Conservation (phyloP, 2,797 vertebrate genomes). For the Danionella dracula region DNA sequence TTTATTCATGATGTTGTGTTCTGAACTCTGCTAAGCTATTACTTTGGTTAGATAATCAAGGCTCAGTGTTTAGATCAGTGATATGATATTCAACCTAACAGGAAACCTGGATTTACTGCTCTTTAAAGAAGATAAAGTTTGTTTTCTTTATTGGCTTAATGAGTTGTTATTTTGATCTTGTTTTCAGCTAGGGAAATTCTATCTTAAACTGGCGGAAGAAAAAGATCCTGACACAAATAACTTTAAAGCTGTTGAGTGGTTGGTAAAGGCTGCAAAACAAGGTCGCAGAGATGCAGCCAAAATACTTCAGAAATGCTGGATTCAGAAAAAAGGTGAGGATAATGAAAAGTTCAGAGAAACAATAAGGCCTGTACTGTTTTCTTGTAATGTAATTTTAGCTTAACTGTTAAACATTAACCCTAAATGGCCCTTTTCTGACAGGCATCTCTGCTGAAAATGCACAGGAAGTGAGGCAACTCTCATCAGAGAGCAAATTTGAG, state of each 20-base stretch:
- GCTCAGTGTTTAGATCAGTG: conserved; percentile 51
- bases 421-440: conserved; percentile 38
- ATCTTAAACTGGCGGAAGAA: conserved; percentile 77
- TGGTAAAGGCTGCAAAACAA: conserved; percentile 87
- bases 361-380: not conserved
- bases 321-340: conserved; percentile 79
- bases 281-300: conserved; percentile 81
- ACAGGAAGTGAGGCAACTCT: conserved; percentile 75
- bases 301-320: conserved; percentile 78
- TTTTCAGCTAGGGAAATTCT: conserved; percentile 82
- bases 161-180: too few relatives aligned
- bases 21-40: not conserved
- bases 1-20: not conserved
- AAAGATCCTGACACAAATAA: conserved; percentile 80
- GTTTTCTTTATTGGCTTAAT: too few relatives aligned
- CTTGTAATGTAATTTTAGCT: not conserved
- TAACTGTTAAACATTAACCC: not conserved
- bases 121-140: too few relatives aligned
- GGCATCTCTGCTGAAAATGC: conserved; percentile 90
- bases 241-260: conserved; percentile 78
- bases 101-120: too few relatives aligned
- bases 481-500: conserved; percentile 87
- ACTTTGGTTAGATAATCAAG: conserved; percentile 31
- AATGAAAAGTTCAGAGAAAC: not conserved
- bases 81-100: conserved; percentile 6